A percentile compares a stretch with the other conserved stretches of the same genome.
These are phyloP conservation scores for Trichonephila inaurata DNA, from an alignment of 1,140 invertebrate species.

Conservation along the genomic window DNA sequence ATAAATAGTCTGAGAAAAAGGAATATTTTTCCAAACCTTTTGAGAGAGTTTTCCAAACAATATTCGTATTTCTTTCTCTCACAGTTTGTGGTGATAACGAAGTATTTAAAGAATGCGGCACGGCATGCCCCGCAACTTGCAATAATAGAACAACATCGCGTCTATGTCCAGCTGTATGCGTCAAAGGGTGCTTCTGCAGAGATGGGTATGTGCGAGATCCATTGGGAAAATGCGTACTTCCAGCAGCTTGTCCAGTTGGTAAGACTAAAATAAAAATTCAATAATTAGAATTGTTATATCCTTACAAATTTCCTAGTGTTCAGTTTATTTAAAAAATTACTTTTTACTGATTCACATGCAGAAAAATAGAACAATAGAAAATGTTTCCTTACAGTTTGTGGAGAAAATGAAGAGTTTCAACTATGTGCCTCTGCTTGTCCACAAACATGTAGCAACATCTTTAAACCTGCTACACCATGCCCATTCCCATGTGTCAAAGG, in stretches of 20 bases:
- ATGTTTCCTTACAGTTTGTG: constrained; percentile 9
- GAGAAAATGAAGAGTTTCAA: constrained; percentile 46
- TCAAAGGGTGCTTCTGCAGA: constrained; percentile 49
- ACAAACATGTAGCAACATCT: neutral
- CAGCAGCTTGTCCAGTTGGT: constrained; percentile 9
- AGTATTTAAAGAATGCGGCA: constrained; percentile 35
- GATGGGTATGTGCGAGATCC: constrained; percentile 28
- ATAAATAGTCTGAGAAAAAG: neutral
- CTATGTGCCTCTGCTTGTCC: constrained; percentile 4
- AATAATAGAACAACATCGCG: neutral
- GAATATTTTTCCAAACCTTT: neutral
- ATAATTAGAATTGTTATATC: no score
- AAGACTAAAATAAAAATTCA: neutral
- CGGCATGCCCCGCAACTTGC: constrained; percentile 26
- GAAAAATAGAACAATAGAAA: neutral
- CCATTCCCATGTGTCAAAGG: neutral
- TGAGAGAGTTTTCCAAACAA: neutral
- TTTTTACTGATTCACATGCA: neutral
- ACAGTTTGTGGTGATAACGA: constrained; percentile 56
- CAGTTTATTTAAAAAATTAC: neutral
- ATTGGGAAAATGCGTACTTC: constrained; percentile 28
- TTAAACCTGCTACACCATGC: neutral
- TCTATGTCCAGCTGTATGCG: neutral
- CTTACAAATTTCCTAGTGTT: neutral
- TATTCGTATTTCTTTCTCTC: neutral